A percentile compares a stretch with the other conserved stretches of the same genome.
Evolutionary conservation across 92 coral and sea anemone genomes (phyloP).

Genomic region (Phymanthus crucifer): DNA sequence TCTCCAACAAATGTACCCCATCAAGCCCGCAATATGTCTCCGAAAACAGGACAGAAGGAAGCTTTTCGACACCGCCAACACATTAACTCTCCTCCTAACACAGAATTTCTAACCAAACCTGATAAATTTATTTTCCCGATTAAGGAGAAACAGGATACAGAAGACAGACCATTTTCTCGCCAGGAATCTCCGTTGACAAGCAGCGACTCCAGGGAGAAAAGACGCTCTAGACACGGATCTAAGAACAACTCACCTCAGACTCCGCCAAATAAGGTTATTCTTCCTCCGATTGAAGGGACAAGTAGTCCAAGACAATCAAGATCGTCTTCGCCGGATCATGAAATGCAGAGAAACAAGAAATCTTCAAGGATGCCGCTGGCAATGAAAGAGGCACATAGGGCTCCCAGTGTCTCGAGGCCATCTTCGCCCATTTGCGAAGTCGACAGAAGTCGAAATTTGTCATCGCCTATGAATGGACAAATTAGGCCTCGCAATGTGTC

Average conservation of each 20-base stretch:
- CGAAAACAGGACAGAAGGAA: neutral
- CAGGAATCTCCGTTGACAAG: neutral
- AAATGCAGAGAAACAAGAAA: neutral
- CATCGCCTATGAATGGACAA: too few relatives aligned
- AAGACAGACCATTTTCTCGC: neutral
- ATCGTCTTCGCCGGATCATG: neutral
- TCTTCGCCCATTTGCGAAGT: too few relatives aligned
- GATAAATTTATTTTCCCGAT: neutral
- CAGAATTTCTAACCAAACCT: neutral
- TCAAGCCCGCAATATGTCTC: neutral
- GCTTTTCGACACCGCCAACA: neutral
- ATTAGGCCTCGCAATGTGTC: too few relatives aligned
- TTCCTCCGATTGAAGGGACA: slow-evolving; percentile 6
- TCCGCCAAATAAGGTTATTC: neutral
- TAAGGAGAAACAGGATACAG: neutral
- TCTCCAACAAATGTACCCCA: slow-evolving; percentile 1
- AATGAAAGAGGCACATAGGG: neutral
- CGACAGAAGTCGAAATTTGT: too few relatives aligned
- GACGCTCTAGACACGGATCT: neutral
- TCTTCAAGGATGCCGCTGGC: neutral
- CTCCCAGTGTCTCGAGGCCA: neutral
- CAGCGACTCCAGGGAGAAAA: neutral
- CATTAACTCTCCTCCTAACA: neutral
- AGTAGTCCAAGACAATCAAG: neutral
- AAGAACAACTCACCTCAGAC: neutral